Evolutionary conservation across 2,888 invertebrate genomes (phyloP), one percentile per base, ranked within the genome.

Genomic region (Mesochorus sp.): DNA sequence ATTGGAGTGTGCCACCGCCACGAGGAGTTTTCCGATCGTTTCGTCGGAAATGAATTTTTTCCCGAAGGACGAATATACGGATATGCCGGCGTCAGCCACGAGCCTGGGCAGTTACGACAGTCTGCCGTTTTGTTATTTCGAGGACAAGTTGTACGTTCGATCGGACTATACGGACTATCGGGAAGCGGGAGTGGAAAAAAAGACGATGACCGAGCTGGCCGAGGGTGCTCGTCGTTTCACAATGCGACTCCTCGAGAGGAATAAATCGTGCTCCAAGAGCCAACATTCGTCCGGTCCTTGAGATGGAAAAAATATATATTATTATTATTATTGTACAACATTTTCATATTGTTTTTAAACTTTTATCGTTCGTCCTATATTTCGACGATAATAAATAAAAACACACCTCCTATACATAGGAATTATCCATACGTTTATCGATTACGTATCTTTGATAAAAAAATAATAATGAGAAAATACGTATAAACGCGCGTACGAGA

Each of bases 371-470:
- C 78, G 70, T 62, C 77, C 31, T 67, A 62, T 49, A 39, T 75
- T 76, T 66, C 44, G 71, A 74, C 76, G 79, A 77, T 74, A 81
- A 81, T 81, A 81, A 81, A 81, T 81, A 81, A 81, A n/a, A 77
- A 76, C 64, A 67, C 61, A 75, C 66, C 62, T 74, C 68, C 75
- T 80, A 81, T 73, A 55, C 53, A 53, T 67, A 81, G 61, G 70
- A 76, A 66, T 71, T 21, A 49, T 12, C 12, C 68, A 72, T 78
- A 74, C 31, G 39, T 21, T 61, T 37, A 39, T n/a, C n/a, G n/a
- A n/a, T n/a, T 70, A 28, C 34, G 57, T 75, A 59, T 53, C n/a
- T n/a, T n/a, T n/a, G n/a, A n/a, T n/a, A n/a, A n/a, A 49, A 57
- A 49, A 49, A 70, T 74, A 67, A 59, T 62, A 68, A 61, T 28